Base-by-base conservation (phyloP, 2,888 invertebrate species). In the Chouioia cunea region DNA sequence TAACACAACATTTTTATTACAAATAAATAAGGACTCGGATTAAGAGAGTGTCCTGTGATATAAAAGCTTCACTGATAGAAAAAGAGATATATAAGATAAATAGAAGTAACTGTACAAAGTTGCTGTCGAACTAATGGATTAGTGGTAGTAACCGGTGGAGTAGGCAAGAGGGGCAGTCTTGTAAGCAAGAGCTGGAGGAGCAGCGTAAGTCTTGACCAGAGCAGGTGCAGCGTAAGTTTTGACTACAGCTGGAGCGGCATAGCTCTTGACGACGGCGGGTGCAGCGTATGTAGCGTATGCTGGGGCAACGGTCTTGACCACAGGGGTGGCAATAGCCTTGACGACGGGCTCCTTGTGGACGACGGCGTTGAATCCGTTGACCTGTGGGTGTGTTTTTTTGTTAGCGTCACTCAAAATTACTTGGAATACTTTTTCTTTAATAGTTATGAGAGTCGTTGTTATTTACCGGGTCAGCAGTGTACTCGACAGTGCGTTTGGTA, bases 241-340 rank as follows among this genome's bases (percentile, higher is more conserved):
- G 65, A 48, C 8, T 22, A 23, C 22, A n/a, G 4, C 8, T 14
- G 4, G n/a, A n/a, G n/a, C n/a, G n/a, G n/a, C n/a, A n/a, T 23
- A n/a, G 12, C 23, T 14, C 14, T 56, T 22, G 18, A 36, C 57
- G 12, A 56, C 23, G 27, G 27, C 47, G 50, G 52, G 20, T 15
- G 62, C 54, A n/a, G 36, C 18, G 50, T 53, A 46, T 8, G 52
- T 18, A 0, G 53, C 20, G 18, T 27, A 58, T 14, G 23, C 60
- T 15, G 74, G 71, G 12, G 77, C 73, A 18, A 76, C 76, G 57
- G 75, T 70, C 48, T 22, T 36, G 43, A 87, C 86, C 1, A 87
- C 88, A 4, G 88, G 85, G 3, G 88, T 87, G 2, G 88, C 87
- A 36, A 76, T 65, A 48, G 78, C 76, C 73, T 78, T 77, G 62